Conservation (phyloP, 2,113 vertebrate species). For the Cnemophilus loriae region DNA sequence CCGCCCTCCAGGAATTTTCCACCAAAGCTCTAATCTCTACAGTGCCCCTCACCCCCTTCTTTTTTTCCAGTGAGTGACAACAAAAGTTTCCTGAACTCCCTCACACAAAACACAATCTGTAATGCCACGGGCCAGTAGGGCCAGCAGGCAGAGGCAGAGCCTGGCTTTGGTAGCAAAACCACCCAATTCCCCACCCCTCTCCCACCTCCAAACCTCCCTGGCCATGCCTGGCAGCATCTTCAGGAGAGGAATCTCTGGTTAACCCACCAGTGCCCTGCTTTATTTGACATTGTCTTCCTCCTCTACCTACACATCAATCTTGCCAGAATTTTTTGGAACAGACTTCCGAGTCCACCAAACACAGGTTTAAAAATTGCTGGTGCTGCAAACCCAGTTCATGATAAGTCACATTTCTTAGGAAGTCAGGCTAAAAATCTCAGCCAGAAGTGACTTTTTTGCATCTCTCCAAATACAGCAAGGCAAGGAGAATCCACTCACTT, state of each 20-base stretch:
- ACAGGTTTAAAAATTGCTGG: neutral
- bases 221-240: neutral
- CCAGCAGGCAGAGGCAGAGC: neutral
- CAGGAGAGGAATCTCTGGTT: neutral
- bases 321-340: neutral
- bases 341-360: neutral
- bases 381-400: neutral
- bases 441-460: neutral
- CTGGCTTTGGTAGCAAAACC: neutral
- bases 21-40: neutral
- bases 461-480: neutral
- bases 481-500: neutral
- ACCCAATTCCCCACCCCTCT: rapidly evolving
- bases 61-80: neutral
- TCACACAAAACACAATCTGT: neutral
- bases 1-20: conserved; percentile 48
- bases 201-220: neutral
- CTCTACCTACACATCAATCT: neutral
- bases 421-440: neutral
- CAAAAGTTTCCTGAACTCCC: conserved; percentile 6
- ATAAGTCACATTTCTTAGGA: neutral
- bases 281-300: neutral
- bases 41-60: neutral
- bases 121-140: neutral
- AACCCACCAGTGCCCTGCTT: neutral